A percentile compares a stretch with the other conserved stretches of the same genome.
Conservation (phyloP, 2,888 invertebrate species). For the Campoplex nolae region DNA sequence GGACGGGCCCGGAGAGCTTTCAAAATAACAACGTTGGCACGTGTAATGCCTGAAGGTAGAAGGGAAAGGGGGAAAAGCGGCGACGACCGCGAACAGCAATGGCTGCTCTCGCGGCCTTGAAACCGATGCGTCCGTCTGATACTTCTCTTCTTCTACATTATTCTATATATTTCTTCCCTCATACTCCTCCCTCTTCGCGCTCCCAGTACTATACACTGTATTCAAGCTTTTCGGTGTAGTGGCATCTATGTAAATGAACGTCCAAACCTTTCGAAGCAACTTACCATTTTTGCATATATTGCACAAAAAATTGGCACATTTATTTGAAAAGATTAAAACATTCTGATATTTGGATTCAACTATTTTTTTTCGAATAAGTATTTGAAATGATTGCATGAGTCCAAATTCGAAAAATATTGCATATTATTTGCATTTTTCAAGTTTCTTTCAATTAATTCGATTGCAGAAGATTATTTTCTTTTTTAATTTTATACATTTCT, state of each 20-base stretch:
- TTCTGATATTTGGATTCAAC: not conserved
- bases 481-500: conserved; percentile 14
- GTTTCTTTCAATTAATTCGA: not conserved
- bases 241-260: not conserved
- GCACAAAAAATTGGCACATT: not conserved
- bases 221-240: conserved; percentile 16
- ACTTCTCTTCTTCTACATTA: conserved; percentile 45
- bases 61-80: conserved; percentile 19
- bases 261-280: not conserved
- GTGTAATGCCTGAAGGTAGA: conserved; percentile 59
- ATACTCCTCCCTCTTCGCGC: conserved; percentile 12
- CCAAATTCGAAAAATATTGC: not conserved
- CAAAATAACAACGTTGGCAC: conserved; percentile 72
- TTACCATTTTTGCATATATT: not conserved
- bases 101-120: conserved; percentile 68
- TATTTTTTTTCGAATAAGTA: not conserved
- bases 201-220: conserved; percentile 15
- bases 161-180: conserved; percentile 49
- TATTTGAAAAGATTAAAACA: not conserved
- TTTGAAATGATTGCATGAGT: not conserved
- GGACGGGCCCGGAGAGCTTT: conserved; percentile 64
- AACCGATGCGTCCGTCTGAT: conserved; percentile 69
- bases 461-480: not conserved
- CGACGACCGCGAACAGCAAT: conserved; percentile 60
- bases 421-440: not conserved